Evolutionary conservation across 2,888 invertebrate species (phyloP), one percentile per base, ranked within the genome.

Genomic region (Opisthograptis luteolata): DNA sequence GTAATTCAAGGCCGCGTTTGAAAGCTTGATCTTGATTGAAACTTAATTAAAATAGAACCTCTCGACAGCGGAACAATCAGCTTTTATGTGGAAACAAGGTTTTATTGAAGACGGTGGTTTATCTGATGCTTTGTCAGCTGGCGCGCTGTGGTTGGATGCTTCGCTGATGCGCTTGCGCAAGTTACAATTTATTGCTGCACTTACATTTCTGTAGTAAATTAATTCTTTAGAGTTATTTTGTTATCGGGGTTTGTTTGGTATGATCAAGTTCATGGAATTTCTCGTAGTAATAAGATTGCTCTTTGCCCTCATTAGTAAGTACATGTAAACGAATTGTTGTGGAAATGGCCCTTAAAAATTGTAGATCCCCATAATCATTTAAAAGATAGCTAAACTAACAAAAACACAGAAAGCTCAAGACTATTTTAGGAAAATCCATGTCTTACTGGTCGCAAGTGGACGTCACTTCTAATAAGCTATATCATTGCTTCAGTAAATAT

Each of bases 1-100:
- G 64, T 68, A 69, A 64, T 52, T 63, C 81, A 85, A 84, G 84
- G 84, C 66, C 73, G 59, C 61, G 68, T 68, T 68, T 60, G 50
- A 68, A 50, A 50, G 70, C 74, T 71, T 62, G 54, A 68, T 58
- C 62, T 68, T 63, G 70, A 73, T 80, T 75, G 64, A 62, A 73
- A 71, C 63, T 64, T 70, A 69, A 68, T 76, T 74, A 73, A 75
- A 69, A 50, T 50, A 43, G 42, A 60, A 55, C 34, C 27, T 28
- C 39, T 44, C 24, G 19, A 54, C 37, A 41, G 34, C 43, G 31
- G 35, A 36, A 48, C 41, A 45, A 54, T 44, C 40, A 37, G 39
- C 32, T 47, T 52, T 47, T 52, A 52, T 47, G 47, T 52, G 25
- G 43, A 47, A 47, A 52, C 35, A 47, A 47, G 43, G 28, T 44